A percentile compares a stretch with the other conserved stretches of the same genome.
These are phyloP conservation scores for Trachelus stipa DNA, from an alignment of 2,888 invertebrate genomes.

Conservation along the genomic window DNA sequence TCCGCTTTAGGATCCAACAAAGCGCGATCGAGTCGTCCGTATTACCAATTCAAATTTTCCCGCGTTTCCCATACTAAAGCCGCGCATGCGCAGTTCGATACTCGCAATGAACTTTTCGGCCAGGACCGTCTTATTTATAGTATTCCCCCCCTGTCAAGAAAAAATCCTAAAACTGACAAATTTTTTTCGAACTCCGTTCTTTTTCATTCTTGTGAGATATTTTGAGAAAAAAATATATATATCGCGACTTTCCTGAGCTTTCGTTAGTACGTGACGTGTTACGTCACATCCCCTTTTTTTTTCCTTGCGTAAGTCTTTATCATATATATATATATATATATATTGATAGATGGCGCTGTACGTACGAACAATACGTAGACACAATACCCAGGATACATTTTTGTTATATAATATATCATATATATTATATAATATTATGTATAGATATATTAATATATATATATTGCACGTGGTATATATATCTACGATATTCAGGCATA, in stretches of 20 bases:
- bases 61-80: background rate
- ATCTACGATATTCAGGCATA: background rate
- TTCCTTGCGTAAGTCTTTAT: background rate
- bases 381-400: background rate
- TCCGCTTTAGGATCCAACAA: background rate
- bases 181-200: background rate
- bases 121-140: background rate
- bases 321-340: constrained; percentile 6
- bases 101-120: background rate
- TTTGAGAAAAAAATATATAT: background rate
- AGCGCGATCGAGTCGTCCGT: no score
- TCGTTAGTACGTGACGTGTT: background rate
- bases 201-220: background rate
- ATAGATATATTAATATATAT: background rate
- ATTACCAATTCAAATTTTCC: background rate
- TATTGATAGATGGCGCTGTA: background rate
- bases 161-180: background rate
- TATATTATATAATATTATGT: constrained; percentile 13
- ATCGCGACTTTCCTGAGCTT: background rate
- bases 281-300: background rate
- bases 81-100: background rate
- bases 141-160: background rate
- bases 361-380: background rate
- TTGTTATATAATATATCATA: constrained; percentile 15
- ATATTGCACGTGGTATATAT: background rate